Evolutionary conservation across 2,113 vertebrate species (phyloP).

Genomic region (Seriola quinqueradiata): DNA sequence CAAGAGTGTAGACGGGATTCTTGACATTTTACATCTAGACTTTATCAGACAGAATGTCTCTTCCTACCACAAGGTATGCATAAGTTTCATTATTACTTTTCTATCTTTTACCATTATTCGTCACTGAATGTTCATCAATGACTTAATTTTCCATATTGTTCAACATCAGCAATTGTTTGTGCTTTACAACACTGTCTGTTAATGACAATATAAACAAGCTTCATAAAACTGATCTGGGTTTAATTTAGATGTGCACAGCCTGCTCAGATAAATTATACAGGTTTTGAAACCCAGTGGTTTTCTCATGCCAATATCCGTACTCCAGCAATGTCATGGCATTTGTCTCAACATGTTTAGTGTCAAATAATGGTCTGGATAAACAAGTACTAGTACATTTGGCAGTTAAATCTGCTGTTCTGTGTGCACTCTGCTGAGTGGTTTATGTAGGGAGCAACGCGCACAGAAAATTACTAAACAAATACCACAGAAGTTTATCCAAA

Average conservation of each 20-base stretch:
- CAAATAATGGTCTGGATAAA: too few relatives aligned
- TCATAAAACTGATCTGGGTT: background rate
- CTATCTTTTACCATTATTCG: background rate
- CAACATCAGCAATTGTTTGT: background rate
- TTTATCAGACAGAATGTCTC: background rate
- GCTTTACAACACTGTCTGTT: background rate
- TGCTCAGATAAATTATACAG: background rate
- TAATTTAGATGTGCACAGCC: background rate
- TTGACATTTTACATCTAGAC: constrained; percentile 1
- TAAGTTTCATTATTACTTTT: background rate
- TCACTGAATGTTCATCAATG: background rate
- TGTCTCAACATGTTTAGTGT: background rate
- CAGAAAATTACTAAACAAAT: background rate
- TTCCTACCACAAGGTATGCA: constrained; percentile 47
- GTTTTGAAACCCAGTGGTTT: background rate
- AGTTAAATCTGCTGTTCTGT: too few relatives aligned
- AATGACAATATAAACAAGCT: background rate
- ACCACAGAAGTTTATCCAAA: background rate
- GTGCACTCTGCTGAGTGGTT: background rate
- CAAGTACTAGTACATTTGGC: too few relatives aligned
- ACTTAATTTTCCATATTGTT: background rate
- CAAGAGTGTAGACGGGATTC: background rate
- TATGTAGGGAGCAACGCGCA: background rate
- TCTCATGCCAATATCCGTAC: too few relatives aligned
- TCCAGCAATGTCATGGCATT: too few relatives aligned